Evolutionary conservation across 2,113 vertebrate species (phyloP), one percentile per base, ranked within the genome.

Genomic region (Emydocephalus ijimae): DNA sequence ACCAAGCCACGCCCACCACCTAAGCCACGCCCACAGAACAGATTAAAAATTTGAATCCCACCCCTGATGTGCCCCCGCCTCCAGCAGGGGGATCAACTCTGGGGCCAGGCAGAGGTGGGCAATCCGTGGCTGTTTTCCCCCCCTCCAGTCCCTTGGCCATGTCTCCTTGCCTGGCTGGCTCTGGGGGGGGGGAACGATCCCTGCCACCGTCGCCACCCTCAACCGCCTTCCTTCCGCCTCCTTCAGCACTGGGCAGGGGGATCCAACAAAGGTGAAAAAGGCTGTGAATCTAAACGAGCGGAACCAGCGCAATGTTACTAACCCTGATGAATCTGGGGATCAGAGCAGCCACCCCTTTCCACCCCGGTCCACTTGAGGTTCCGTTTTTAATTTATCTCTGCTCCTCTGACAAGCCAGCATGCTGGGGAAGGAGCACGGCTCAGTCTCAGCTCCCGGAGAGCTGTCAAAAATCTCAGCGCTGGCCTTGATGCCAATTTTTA

Each of bases 241-340:
- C 86, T 56, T 55, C 88, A 74, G 29, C 7, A 1, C 23, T 23
- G 45, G 90, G 18, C n/a, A 43, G 61, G 5, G 64, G 48, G 0
- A 29, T 10, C 59, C 8, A 43, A 86, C 81, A 2, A 18, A n/a
- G 0, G 34, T 2, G 56, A 1, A 0, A 21, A n/a, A 7, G 85
- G 0, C 3, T 48, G 54, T 88, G 43, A 90, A 69, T 88, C 55
- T 89, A 64, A 10, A 29, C 34, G 26, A 90, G 12, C 87, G 55
- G 89, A 93, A 56, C 91, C 92, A 94, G 59, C 2, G 15, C 24
- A 91, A 54, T 39, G 88, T 92, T 39, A 87, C 92, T 91, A 92
- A 2, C 88, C 29, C 91, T 92, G 92, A 92, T 89, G 91, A 93
- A 61, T 74, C 91, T 92, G 59, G 88, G 91, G 88, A 87, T 88